Conservation (phyloP, 1,140 invertebrate genomes). For the Orius insidiosus region DNA sequence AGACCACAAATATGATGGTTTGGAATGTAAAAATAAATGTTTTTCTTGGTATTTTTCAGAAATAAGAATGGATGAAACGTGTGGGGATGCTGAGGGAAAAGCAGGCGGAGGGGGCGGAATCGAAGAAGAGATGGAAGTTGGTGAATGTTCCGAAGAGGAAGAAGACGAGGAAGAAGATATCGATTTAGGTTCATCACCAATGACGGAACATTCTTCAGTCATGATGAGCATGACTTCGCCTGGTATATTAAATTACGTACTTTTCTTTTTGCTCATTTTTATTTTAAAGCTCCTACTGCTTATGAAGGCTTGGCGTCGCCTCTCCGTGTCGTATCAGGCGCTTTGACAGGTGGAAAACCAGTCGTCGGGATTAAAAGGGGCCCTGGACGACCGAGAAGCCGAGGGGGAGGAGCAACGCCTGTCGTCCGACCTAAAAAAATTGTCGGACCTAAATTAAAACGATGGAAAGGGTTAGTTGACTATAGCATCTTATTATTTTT, state of each 20-base stretch:
- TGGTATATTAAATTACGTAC: too few relatives aligned
- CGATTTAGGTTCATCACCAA: slow-evolving; percentile 13
- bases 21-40: too few relatives aligned
- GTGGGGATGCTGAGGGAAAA: slow-evolving; percentile 12
- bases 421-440: background rate
- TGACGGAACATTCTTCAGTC: slow-evolving; percentile 15
- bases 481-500: too few relatives aligned
- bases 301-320: slow-evolving; percentile 21
- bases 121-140: slow-evolving; percentile 28
- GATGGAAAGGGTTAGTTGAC: slow-evolving; percentile 23
- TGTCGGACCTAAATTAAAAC: slow-evolving; percentile 20
- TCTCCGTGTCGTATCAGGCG: slow-evolving; percentile 12
- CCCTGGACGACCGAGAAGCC: slow-evolving; percentile 24
- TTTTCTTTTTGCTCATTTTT: too few relatives aligned
- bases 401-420: slow-evolving; percentile 20
- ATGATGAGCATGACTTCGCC: slow-evolving; percentile 17
- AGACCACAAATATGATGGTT: too few relatives aligned
- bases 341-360: slow-evolving; percentile 21
- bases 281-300: slow-evolving; percentile 7
- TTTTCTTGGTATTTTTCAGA: too few relatives aligned
- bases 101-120: slow-evolving; percentile 13
- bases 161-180: slow-evolving; percentile 21
- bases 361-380: slow-evolving; percentile 23
- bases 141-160: slow-evolving; percentile 26
- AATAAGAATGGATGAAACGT: slow-evolving; percentile 13